A percentile compares a stretch with the other conserved stretches of the same genome.
These are phyloP conservation scores for Metalampra italica DNA, from an alignment of 2,888 invertebrate genomes.

Conservation along the genomic window DNA sequence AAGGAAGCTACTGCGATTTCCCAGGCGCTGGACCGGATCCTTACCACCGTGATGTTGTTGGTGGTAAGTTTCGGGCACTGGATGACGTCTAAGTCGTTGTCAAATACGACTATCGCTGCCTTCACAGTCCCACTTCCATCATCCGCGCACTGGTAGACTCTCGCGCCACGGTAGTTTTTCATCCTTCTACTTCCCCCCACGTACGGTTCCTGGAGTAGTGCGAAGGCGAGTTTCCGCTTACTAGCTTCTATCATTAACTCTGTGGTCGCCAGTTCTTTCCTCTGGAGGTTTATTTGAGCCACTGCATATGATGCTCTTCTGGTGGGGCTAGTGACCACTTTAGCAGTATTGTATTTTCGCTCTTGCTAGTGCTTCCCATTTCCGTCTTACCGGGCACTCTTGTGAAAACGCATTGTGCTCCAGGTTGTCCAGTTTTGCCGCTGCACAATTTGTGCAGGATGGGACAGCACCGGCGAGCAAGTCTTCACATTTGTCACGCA, in stretches of 20 bases:
- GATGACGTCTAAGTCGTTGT: neutral
- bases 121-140: neutral
- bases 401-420: neutral
- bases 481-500: neutral
- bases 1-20: neutral
- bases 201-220: too few species aligned
- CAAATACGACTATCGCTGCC: constrained; percentile 5
- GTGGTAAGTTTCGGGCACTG: constrained; percentile 1
- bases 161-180: too few species aligned
- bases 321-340: neutral
- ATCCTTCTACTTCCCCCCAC: too few species aligned
- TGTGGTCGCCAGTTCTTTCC: constrained; percentile 10
- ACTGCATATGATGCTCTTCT: constrained; percentile 2
- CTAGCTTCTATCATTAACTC: too few species aligned
- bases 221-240: too few species aligned
- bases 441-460: neutral
- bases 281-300: constrained; percentile 11
- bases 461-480: neutral
- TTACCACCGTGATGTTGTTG: constrained; percentile 1
- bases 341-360: neutral
- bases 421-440: neutral
- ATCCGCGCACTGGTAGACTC: too few species aligned
- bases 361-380: constrained; percentile 1
- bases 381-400: neutral
- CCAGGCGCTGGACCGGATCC: neutral